Evolutionary conservation across 37 sponge, comb jelly and placozoan genomes (phyloP).

Genomic region (Halichondria panicea): DNA sequence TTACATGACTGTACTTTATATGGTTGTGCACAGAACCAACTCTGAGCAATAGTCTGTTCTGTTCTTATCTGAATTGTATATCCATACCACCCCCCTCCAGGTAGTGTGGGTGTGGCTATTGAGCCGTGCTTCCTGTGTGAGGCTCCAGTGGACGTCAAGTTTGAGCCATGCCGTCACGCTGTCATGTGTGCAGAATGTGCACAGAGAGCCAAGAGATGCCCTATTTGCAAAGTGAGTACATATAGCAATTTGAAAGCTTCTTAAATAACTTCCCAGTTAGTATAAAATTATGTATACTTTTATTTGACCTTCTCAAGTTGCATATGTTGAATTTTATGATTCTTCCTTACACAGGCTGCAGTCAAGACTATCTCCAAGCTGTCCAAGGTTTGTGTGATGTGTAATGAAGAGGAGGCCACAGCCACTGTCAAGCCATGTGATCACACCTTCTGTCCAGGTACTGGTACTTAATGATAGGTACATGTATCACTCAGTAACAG

Average conservation of each 20-base stretch:
- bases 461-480: no score
- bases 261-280: no score
- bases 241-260: no score
- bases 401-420: slow-evolving; percentile 53
- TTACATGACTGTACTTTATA: no score
- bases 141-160: slow-evolving; percentile 45
- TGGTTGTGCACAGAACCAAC: no score
- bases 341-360: slow-evolving; percentile 19
- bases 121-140: slow-evolving; percentile 71
- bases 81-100: no score
- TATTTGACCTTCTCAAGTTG: no score
- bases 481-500: no score
- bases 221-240: slow-evolving; percentile 69
- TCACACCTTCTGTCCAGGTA: slow-evolving; percentile 82
- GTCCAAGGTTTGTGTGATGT: slow-evolving; percentile 60
- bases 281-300: no score
- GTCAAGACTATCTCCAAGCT: slow-evolving; percentile 32
- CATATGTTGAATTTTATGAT: not conserved
- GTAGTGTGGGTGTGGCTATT: no score
- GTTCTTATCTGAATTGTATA: no score
- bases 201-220: slow-evolving; percentile 79
- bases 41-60: no score
- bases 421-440: slow-evolving; percentile 82
- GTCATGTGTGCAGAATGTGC: slow-evolving; percentile 70
- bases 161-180: slow-evolving; percentile 81